Conservation (phyloP, 2,888 invertebrate genomes). For the Sympetrum striolatum region DNA sequence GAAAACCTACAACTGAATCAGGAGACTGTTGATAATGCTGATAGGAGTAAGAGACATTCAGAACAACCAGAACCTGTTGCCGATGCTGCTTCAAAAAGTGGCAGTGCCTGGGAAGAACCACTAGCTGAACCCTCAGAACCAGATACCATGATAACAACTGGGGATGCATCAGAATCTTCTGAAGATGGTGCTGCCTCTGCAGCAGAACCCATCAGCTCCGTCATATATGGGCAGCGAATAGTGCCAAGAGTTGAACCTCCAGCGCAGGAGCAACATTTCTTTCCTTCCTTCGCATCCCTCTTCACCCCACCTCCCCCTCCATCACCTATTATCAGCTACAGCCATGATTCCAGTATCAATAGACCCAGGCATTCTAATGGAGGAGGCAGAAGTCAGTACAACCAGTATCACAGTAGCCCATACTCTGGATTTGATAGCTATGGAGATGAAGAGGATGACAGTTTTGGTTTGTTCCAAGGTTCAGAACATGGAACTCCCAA, state of each 20-base stretch:
- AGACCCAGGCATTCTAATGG: not conserved
- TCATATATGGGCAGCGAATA: not conserved
- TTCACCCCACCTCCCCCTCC: slow-evolving; percentile 69
- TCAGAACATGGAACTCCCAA: slow-evolving; percentile 27
- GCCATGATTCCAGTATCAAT: slow-evolving; percentile 3
- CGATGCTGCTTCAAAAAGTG: not conserved
- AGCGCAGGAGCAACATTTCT: slow-evolving; percentile 62
- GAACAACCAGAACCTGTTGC: not conserved
- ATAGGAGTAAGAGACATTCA: not conserved
- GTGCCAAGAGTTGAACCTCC: not conserved
- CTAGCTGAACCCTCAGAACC: not conserved
- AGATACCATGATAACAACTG: not conserved
- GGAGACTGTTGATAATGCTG: not conserved
- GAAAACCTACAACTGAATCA: not conserved
- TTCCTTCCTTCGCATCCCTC: slow-evolving; percentile 76
- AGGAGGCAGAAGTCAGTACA: slow-evolving; percentile 53
- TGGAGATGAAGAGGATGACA: slow-evolving; percentile 12
- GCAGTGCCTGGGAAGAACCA: not conserved
- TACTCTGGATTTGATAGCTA: slow-evolving; percentile 44
- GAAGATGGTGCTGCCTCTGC: not conserved
- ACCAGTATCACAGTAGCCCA: slow-evolving; percentile 53
- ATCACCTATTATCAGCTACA: not conserved
- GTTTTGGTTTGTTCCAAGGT: slow-evolving; percentile 33
- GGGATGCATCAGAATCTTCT: not conserved
- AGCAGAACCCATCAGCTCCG: not conserved